phyloP scores from a whole-genome alignment of 2,888 invertebrate genomes.

The Vanessa cardui region DNA sequence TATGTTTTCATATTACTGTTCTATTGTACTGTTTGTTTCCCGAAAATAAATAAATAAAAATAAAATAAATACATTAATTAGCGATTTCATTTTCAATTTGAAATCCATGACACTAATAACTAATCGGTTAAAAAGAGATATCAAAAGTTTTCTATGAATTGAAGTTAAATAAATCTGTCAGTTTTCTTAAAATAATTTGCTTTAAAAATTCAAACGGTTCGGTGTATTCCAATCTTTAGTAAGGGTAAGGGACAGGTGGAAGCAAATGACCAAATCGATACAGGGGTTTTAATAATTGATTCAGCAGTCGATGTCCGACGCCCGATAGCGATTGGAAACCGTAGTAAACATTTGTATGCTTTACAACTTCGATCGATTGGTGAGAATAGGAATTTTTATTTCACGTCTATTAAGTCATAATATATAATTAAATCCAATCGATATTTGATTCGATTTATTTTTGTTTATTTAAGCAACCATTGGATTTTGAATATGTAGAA shows the following conservation, averaged over 20 bases:
- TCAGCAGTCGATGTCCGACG: constrained; percentile 48
- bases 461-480: too few species aligned
- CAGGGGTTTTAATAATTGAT: constrained; percentile 60
- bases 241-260: constrained; percentile 61
- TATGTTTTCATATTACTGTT: too few species aligned
- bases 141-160: background rate
- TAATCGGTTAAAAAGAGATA: too few species aligned
- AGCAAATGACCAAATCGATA: constrained; percentile 76
- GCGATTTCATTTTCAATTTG: too few species aligned
- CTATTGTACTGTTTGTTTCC: too few species aligned
- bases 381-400: constrained; percentile 13
- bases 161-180: background rate
- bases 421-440: background rate
- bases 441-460: too few species aligned
- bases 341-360: constrained; percentile 48
- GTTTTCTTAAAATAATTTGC: background rate
- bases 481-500: too few species aligned
- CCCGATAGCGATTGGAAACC: constrained; percentile 45
- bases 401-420: constrained; percentile 4
- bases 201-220: background rate
- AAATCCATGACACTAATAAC: too few species aligned
- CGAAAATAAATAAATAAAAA: too few species aligned
- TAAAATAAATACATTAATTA: too few species aligned
- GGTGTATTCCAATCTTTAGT: constrained; percentile 47
- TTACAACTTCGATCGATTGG: constrained; percentile 43